A percentile compares a stretch with the other conserved stretches of the same genome.
Conservation (phyloP, 2,113 vertebrate species). For the Varanus salvator region DNA sequence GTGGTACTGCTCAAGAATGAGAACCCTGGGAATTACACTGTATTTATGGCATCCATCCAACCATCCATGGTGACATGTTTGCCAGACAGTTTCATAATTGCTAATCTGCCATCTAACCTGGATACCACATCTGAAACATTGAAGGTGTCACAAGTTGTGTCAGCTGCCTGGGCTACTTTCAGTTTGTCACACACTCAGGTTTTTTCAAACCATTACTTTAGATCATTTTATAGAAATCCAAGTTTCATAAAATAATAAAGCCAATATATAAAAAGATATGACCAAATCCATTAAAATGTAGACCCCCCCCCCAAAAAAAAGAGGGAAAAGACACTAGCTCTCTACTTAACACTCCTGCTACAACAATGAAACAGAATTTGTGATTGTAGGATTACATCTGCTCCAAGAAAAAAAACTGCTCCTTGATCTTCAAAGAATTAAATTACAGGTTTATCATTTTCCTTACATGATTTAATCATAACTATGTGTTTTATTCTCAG, state of each 20-base stretch:
- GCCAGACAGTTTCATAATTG: neutral
- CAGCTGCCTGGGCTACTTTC: neutral
- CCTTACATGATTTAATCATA: neutral
- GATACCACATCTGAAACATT: neutral
- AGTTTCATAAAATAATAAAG: no score
- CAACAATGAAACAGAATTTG: neutral
- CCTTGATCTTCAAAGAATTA: neutral
- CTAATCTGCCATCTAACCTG: neutral
- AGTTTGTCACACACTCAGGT: no score
- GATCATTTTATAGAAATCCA: no score
- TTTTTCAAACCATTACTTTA: no score
- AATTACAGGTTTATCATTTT: neutral
- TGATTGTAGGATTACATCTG: neutral
- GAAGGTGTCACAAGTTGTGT: no score
- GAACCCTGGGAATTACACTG: no score
- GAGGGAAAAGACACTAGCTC: neutral
- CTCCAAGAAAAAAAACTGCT: neutral
- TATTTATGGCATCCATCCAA: no score
- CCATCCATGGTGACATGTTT: no score
- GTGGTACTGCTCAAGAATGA: no score
- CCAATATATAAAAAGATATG: no score
- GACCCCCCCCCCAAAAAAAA: neutral
- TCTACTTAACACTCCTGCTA: neutral
- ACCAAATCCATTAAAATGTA: neutral
- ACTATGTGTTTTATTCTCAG: neutral